phyloP scores from a whole-genome alignment of 2,888 invertebrate genomes.

The Ormia ochracea region DNA sequence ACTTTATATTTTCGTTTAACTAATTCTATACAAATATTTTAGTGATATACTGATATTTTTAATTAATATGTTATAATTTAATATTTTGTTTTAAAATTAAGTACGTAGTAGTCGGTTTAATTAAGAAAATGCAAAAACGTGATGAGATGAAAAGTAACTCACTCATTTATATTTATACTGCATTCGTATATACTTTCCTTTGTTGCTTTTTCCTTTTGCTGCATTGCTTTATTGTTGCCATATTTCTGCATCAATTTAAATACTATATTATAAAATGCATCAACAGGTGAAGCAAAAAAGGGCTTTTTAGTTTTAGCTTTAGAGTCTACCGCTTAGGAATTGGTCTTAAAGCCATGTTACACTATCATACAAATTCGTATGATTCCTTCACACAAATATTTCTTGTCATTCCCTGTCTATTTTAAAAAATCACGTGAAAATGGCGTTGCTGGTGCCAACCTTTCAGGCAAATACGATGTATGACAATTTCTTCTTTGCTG shows the following conservation, averaged over 20 bases:
- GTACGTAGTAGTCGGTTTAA: conserved; percentile 39
- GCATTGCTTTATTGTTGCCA: conserved; percentile 24
- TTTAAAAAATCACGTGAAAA: too few relatives aligned
- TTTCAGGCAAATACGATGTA: too few relatives aligned
- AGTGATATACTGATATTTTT: not conserved
- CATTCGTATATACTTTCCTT: conserved; percentile 17
- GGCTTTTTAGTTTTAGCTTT: too few relatives aligned
- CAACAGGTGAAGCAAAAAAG: conserved; percentile 28
- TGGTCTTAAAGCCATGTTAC: too few relatives aligned
- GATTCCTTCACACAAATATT: too few relatives aligned
- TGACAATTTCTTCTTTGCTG: too few relatives aligned
- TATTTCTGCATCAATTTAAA: not conserved
- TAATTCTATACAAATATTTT: not conserved
- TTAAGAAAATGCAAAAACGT: conserved; percentile 46
- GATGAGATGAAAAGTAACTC: conserved; percentile 39
- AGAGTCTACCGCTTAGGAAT: too few relatives aligned
- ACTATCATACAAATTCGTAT: too few relatives aligned
- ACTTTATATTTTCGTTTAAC: not conserved
- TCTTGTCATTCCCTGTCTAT: too few relatives aligned
- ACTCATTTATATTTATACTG: conserved; percentile 19
- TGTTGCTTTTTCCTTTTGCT: not conserved
- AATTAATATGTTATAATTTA: conserved; percentile 23
- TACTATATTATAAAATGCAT: not conserved
- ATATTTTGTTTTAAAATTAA: conserved; percentile 37
- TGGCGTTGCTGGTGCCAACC: too few relatives aligned